Percentiles rank a stretch among this genome's conserved stretches.
These are phyloP conservation scores for Gallirallus australis DNA, from an alignment of 2,797 vertebrate species.

Conservation along the genomic window DNA sequence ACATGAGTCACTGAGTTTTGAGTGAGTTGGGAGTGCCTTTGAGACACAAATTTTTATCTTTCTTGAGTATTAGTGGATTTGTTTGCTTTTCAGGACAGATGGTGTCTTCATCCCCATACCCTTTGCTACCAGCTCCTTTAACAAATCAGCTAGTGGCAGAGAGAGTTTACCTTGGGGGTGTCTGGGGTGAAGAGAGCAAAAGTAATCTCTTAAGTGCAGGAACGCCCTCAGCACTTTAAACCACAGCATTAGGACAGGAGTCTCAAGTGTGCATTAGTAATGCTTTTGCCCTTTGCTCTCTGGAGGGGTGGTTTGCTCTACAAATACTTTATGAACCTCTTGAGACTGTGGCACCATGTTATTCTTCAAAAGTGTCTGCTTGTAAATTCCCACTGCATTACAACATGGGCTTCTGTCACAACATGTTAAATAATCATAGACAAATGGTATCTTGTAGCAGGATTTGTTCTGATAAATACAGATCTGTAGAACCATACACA, in stretches of 20 bases:
- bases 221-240: slow-evolving; percentile 26
- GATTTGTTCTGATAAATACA: not conserved
- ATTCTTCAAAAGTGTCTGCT: not conserved
- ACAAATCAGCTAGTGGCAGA: not conserved
- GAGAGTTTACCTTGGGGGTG: not conserved
- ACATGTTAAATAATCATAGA: not conserved
- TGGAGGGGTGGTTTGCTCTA: not conserved
- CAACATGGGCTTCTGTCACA: not conserved
- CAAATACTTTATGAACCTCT: slow-evolving; percentile 25
- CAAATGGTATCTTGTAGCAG: not conserved
- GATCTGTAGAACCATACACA: not conserved
- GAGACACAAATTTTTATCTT: not conserved
- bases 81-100: not conserved
- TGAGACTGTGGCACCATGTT: not conserved
- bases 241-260: not conserved
- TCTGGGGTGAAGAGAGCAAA: slow-evolving; percentile 37
- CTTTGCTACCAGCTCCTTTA: not conserved
- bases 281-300: slow-evolving; percentile 52
- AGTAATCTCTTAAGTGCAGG: slow-evolving; percentile 60
- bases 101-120: not conserved
- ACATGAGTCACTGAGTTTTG: slow-evolving; percentile 3
- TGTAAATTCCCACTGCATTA: not conserved
- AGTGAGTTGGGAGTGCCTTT: not conserved
- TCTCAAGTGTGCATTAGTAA: slow-evolving; percentile 24
- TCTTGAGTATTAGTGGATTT: not conserved